Evolutionary conservation across 1,140 invertebrate species (phyloP).

Genomic region (Lepidurus packardi): DNA sequence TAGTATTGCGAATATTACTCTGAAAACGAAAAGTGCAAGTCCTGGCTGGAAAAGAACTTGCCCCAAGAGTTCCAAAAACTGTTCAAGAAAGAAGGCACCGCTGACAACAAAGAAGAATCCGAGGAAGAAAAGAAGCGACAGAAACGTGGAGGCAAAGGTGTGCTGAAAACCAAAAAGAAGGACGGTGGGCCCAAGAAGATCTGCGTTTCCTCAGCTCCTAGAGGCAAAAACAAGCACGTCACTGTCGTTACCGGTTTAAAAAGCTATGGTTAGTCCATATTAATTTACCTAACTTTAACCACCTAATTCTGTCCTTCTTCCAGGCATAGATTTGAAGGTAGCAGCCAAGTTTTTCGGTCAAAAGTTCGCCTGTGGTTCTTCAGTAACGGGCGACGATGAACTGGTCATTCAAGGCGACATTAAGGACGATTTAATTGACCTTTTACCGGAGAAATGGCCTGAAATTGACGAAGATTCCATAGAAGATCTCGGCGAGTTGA

Average conservation of each 20-base stretch:
- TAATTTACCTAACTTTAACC: slow-evolving; percentile 33
- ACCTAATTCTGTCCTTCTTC: slow-evolving; percentile 36
- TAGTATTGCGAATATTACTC: slow-evolving; percentile 98
- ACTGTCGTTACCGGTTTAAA: slow-evolving; percentile 56
- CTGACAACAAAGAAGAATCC: slow-evolving; percentile 57
- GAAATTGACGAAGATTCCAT: slow-evolving; percentile 57
- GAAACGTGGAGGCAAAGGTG: slow-evolving; percentile 81
- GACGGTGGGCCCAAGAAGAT: slow-evolving; percentile 69
- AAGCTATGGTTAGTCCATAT: slow-evolving; percentile 55
- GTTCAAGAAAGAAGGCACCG: slow-evolving; percentile 39
- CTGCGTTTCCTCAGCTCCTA: slow-evolving; percentile 77
- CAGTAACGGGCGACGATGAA: slow-evolving; percentile 97
- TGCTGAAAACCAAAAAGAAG: slow-evolving; percentile 76
- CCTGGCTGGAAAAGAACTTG: slow-evolving; percentile 91
- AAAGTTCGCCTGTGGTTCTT: slow-evolving; percentile 97
- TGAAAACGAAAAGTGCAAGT: slow-evolving; percentile 93
- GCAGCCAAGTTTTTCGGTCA: slow-evolving; percentile 97
- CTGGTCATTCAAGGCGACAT: slow-evolving; percentile 98
- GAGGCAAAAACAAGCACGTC: slow-evolving; percentile 89
- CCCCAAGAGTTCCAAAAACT: slow-evolving; percentile 84
- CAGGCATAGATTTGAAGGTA: slow-evolving; percentile 95
- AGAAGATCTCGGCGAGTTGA: slow-evolving; percentile 53
- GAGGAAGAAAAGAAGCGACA: slow-evolving; percentile 92
- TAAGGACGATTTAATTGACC: slow-evolving; percentile 94
- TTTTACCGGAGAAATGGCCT: slow-evolving; percentile 96